Evolutionary conservation across 1,140 invertebrate genomes (phyloP), one percentile per base, ranked within the genome.

Genomic region (Drosophila nikananu): DNA sequence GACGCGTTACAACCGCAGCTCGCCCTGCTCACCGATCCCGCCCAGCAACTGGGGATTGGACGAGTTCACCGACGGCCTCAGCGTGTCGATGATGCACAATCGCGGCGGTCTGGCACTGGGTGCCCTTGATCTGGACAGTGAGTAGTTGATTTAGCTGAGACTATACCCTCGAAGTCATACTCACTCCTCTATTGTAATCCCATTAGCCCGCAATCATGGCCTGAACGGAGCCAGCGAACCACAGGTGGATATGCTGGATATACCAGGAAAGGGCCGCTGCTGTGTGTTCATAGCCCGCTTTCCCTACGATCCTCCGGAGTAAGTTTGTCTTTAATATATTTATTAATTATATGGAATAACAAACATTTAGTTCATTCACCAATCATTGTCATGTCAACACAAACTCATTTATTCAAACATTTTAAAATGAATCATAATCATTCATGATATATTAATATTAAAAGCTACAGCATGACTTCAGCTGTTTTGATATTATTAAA

Each of bases 231-330:
- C 84, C 54, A 92, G 77, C 68, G 92, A 93, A 49, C 91, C 91
- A 94, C 96, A 96, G 90, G 96, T 97, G 39, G 98, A 99, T 87
- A 97, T 98, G 96, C 94, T 98, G 82, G 97, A 99, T 83, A 97
- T 98, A 83, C 97, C 98, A 17, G 97, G 97, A 51, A 97, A 98
- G 93, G 98, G 98, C 27, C 95, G 97, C 59, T 98, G 98, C 94
- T 97, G 97, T 91, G 97, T 98, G 63, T 98, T 97, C 93, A 97
- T 98, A 58, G 97, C 98, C 19, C 97, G 97, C 82, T 99, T 98
- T 93, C 97, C 96, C 42, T 99, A 99, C 90, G 98, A 99, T 92
- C 99, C 99, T 63, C 95, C 95, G 65, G 95, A 95, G 95, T 95
- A 93, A 94, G 94, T 90, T 17, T 3, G 6, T 5, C 8, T 17